A percentile compares a stretch with the other conserved stretches of the same genome.
Conservation (phyloP, 2,888 invertebrate species). For the Clepsis dumicolana region DNA sequence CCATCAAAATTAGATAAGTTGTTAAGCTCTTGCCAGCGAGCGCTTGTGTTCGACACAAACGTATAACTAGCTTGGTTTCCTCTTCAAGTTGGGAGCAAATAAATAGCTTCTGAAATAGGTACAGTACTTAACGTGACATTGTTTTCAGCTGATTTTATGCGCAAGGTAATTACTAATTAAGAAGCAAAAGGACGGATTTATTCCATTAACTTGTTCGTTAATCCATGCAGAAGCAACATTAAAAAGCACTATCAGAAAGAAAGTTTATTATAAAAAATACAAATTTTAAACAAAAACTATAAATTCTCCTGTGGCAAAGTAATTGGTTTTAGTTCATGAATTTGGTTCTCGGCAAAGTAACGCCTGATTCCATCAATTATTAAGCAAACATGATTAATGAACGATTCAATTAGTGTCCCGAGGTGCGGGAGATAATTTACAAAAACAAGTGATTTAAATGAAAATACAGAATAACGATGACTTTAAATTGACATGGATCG, state of each 20-base stretch:
- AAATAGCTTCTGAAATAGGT: not conserved
- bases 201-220: not conserved
- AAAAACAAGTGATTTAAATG: not conserved
- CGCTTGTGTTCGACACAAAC: not conserved
- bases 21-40: constrained; percentile 10
- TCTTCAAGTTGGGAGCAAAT: not conserved
- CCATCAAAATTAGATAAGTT: constrained; percentile 11
- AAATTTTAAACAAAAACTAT: too few species aligned
- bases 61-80: constrained; percentile 2
- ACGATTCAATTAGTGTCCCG: too few species aligned
- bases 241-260: too few species aligned
- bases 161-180: not conserved
- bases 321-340: too few species aligned
- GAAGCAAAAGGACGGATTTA: not conserved
- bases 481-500: too few species aligned
- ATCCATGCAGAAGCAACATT: not conserved
- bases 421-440: too few species aligned
- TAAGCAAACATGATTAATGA: too few species aligned
- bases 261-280: too few species aligned
- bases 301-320: too few species aligned
- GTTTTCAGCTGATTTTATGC: not conserved
- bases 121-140: constrained; percentile 1
- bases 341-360: too few species aligned
- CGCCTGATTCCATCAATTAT: too few species aligned
- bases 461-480: not conserved